phyloP scores from a whole-genome alignment of 2,797 vertebrate species.

The Scolopax bukidnonensis region DNA sequence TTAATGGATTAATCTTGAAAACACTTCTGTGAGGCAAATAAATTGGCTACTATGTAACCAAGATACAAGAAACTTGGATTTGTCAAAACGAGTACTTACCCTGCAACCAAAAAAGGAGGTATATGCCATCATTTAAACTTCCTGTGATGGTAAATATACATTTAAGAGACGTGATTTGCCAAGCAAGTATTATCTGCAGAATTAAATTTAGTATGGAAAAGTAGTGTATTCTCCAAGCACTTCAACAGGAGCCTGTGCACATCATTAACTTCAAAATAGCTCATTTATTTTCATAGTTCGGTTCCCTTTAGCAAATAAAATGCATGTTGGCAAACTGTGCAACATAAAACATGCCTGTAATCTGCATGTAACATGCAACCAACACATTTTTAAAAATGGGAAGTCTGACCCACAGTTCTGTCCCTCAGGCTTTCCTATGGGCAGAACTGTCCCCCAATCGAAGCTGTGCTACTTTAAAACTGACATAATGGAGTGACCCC shows the following conservation, averaged over 20 bases:
- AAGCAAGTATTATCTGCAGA: background rate
- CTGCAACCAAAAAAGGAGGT: background rate
- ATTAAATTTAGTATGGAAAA: background rate
- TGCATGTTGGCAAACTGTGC: background rate
- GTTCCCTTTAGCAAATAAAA: background rate
- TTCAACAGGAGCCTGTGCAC: background rate
- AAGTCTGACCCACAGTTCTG: background rate
- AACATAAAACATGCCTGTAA: background rate
- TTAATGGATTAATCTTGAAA: constrained; percentile 15
- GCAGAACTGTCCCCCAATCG: background rate
- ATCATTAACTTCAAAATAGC: background rate
- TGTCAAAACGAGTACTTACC: background rate
- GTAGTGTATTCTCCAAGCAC: background rate
- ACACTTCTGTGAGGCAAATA: background rate
- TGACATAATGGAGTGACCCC: background rate
- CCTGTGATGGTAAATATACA: background rate
- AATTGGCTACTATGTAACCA: background rate
- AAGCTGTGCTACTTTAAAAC: background rate
- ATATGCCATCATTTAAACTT: background rate
- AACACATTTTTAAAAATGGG: background rate
- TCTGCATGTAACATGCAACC: background rate
- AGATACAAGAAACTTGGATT: constrained; percentile 6
- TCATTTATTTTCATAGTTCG: constrained; percentile 1
- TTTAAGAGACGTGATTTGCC: background rate
- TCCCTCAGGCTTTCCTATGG: background rate